Base-by-base conservation (phyloP, 2,888 invertebrate genomes). In the Drymonia ruficornis region DNA sequence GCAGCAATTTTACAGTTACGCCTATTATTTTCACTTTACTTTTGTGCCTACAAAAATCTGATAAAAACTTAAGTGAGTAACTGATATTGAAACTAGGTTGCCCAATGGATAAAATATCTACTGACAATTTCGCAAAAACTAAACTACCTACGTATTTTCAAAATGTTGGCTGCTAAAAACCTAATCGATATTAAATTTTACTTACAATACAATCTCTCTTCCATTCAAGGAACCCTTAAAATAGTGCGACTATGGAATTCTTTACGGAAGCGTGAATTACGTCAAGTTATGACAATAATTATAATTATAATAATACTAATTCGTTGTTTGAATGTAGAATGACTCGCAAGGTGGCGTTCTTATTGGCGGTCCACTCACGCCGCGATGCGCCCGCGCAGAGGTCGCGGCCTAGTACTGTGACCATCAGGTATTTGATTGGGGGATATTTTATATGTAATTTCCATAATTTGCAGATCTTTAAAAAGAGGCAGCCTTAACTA, bases 361-460 rank as follows among this genome's bases (percentile, higher is more conserved):
- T 63, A 78, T 79, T 81, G 77, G 67, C 72, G 67, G 59, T 55
- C 80, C 50, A 65, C 61, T 68, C 85, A 83, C 84, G 78, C 58
- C 50, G 36, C 54, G 45, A 56, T 50, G 69, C 65, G 65, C 56
- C 52, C 61, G 65, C 64, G 71, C 70, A 65, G 74, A 80, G 86
- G 85, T 72, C 82, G 74, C 65, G 70, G 63, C 66, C 66, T 61
- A 62, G 56, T 71, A 53, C 48, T 49, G 74, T 70, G 72, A 58
- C 81, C 77, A 79, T 56, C 47, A 15, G 31, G 31, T 9, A 31
- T 31, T 31, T 31, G 2, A 8, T 31, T 31, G 31, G 5, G 7
- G 31, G 9, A 31, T 31, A 6, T 31, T n/a, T 36, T 5, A 36
- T n/a, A n/a, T n/a, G 28, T 36, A n/a, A n/a, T 36, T 36, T 3